Evolutionary conservation across 1,140 invertebrate genomes (phyloP), one percentile per base, ranked within the genome.

Genomic region (Zaprionus inermis): DNA sequence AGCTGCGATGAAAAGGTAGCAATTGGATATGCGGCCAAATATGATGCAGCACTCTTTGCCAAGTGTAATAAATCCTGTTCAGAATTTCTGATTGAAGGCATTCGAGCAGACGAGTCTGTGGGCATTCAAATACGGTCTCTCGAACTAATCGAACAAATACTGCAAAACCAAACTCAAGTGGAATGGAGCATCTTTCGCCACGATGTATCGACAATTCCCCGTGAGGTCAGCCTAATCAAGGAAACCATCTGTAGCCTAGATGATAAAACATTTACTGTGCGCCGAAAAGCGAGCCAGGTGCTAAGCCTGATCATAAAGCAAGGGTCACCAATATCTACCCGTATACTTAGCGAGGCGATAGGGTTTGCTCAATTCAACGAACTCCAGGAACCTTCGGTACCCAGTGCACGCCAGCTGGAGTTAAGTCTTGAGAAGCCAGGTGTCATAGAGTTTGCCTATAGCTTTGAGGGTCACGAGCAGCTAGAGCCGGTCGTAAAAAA

Each of bases 11-110:
- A 78, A 12, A 86, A 84, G 63, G 76, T 91, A 0, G 85, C 89
- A 18, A 76, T 92, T 49, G 85, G 79, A 14, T 91, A 90, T 76
- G 91, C 91, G 5, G 91, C 91, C 34, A 91, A 92, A 72, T 92
- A 92, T 49, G 91, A 92, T 76, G 76, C 90, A 12, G 83, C 79
- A 12, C 82, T 92, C 2, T 92, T 74, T 54, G 78, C 80, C 14
- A 91, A 90, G 20, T 92, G 91, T 41, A 92, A 92, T 30, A 81
- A 91, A 60, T 91, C 90, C 0, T 77, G 89, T n/a, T 49, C 81
- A 1, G 76, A 82, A 14, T 81, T 81, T 20, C 56, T 92, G 6
- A 61, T 80, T 5, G 61, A 89, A 6, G 72, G 82, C 3, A 61
- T 89, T 0, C 75, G 58, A 32, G 85, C 91, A 5, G 91, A 92